A percentile compares a stretch with the other conserved stretches of the same genome.
These are phyloP conservation scores for Mesochorus sp. DNA, from an alignment of 2,888 invertebrate species.

Conservation along the genomic window DNA sequence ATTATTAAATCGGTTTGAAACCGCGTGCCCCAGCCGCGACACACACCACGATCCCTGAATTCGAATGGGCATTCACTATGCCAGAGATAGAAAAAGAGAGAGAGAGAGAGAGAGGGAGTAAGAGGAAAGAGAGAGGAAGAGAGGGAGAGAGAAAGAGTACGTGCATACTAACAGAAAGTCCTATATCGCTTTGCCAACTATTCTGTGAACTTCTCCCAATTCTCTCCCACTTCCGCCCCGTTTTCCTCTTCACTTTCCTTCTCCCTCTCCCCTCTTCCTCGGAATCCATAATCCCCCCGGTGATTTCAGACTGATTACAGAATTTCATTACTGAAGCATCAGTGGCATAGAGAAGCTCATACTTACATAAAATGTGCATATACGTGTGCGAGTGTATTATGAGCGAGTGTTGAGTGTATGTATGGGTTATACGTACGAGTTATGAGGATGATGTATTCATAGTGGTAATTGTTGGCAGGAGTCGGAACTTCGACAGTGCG, in stretches of 20 bases:
- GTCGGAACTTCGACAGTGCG: constrained; percentile 45
- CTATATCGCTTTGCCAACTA: constrained; percentile 29
- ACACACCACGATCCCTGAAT: constrained; percentile 56
- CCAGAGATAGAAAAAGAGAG: background rate
- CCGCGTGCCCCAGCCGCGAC: constrained; percentile 49
- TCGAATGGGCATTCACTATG: constrained; percentile 52
- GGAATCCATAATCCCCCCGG: constrained; percentile 57
- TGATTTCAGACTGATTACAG: constrained; percentile 58
- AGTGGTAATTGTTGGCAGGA: constrained; percentile 46
- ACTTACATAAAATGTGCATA: constrained; percentile 25
- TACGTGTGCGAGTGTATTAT: background rate
- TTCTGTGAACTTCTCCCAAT: constrained; percentile 15
- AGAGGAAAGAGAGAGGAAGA: background rate
- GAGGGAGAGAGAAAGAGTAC: background rate
- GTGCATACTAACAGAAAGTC: constrained; percentile 1
- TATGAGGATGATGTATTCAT: constrained; percentile 49
- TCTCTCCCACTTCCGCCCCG: constrained; percentile 2
- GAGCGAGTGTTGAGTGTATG: background rate
- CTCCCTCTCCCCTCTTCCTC: background rate
- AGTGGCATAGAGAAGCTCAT: constrained; percentile 12
- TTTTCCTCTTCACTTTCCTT: background rate
- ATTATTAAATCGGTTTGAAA: constrained; percentile 60
- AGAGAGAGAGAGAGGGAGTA: background rate
- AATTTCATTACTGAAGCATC: constrained; percentile 61
- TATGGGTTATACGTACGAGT: constrained; percentile 9